Percentiles rank a stretch among this genome's conserved stretches.
These are phyloP conservation scores for Megathymus violae DNA, from an alignment of 1,140 invertebrate genomes.

Conservation along the genomic window DNA sequence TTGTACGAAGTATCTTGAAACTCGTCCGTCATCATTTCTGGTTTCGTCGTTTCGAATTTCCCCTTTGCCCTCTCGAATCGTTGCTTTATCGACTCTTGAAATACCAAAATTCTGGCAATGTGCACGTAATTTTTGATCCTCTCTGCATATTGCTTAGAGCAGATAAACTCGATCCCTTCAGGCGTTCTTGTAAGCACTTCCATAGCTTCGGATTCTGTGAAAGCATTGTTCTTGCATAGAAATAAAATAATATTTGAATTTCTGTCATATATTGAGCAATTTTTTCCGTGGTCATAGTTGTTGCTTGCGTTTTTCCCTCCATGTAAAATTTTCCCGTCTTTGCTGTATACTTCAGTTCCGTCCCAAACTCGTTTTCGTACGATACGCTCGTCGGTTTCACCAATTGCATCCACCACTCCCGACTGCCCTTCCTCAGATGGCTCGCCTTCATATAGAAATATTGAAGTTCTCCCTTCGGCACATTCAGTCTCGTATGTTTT, in stretches of 20 bases:
- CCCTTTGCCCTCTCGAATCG: constrained; percentile 40
- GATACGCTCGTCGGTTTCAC: constrained; percentile 9
- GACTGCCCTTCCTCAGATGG: constrained; percentile 6
- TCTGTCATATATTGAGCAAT: no score
- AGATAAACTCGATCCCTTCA: no score
- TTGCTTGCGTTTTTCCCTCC: no score
- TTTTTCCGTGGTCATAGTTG: no score
- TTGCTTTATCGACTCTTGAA: constrained; percentile 46
- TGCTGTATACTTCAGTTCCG: constrained; percentile 12
- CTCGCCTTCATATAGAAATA: constrained; percentile 37
- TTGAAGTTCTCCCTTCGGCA: constrained; percentile 38
- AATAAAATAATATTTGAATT: no score
- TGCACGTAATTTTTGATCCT: constrained; percentile 20
- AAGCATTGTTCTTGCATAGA: no score
- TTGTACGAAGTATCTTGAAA: constrained; percentile 2
- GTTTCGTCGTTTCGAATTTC: constrained; percentile 8
- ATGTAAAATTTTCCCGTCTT: no score
- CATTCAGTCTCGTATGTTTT: constrained; percentile 17
- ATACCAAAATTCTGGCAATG: constrained; percentile 50
- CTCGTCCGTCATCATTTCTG: not conserved
- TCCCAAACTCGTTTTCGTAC: constrained; percentile 13
- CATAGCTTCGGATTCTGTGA: no score
- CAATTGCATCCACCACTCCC: constrained; percentile 26
- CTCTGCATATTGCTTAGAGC: no score
- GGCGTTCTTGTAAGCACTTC: no score